Conservation (phyloP, 1,140 invertebrate species). For the Drosophila takahashii region DNA sequence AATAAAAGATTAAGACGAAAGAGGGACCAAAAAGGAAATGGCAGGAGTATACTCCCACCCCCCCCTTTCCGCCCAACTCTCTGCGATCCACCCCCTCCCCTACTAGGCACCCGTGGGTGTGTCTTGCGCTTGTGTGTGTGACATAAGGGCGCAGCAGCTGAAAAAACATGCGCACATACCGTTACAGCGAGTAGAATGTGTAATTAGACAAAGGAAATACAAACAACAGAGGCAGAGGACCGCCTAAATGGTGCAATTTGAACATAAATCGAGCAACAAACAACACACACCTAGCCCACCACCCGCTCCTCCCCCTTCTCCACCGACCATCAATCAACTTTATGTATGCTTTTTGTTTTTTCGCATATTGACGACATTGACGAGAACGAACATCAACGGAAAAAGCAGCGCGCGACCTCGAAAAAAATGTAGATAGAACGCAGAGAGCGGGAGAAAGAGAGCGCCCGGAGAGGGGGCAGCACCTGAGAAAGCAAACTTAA, state of each 20-base stretch:
- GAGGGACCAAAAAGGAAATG: constrained; percentile 13
- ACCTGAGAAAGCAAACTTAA: constrained; percentile 78
- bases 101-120: constrained; percentile 15
- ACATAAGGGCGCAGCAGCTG: constrained; percentile 45
- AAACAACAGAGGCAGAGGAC: constrained; percentile 31
- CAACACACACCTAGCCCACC: constrained; percentile 21
- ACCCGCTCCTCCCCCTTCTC: background rate
- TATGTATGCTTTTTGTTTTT: constrained; percentile 44
- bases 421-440: constrained; percentile 76
- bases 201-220: constrained; percentile 62
- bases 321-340: constrained; percentile 28
- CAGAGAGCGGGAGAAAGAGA: constrained; percentile 5
- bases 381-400: constrained; percentile 54
- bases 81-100: background rate
- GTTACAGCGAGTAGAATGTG: constrained; percentile 49
- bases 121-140: constrained; percentile 30
- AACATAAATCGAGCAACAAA: constrained; percentile 28
- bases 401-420: constrained; percentile 67
- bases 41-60: constrained; percentile 4
- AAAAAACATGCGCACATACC: constrained; percentile 66
- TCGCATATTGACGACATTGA: constrained; percentile 74
- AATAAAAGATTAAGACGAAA: constrained; percentile 33
- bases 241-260: constrained; percentile 34
- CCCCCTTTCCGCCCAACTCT: background rate
- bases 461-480: constrained; percentile 39